phyloP scores from a whole-genome alignment of 2,113 vertebrate species.

The Xiphophorus hellerii region DNA sequence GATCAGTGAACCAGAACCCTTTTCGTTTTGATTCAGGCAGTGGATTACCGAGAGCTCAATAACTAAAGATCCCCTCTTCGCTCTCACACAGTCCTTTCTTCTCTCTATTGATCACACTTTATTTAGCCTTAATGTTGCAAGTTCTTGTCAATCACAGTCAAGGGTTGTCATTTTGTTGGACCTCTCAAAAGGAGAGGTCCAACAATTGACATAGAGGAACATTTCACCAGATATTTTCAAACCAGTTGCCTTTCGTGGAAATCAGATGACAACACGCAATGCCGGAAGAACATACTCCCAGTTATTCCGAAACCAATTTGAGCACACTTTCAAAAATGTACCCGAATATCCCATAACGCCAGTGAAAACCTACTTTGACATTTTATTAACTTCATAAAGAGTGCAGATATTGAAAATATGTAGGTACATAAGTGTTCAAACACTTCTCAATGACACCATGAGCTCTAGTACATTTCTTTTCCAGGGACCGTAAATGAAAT shows the following conservation, averaged over 20 bases:
- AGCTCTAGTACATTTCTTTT: not conserved
- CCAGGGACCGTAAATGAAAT: not conserved
- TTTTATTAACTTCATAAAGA: not conserved
- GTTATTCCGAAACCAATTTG: not conserved
- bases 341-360: not conserved
- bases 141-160: conserved; percentile 33
- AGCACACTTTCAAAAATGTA: not conserved
- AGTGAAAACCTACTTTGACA: not conserved
- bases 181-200: not conserved
- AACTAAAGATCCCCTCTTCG: conserved; percentile 59
- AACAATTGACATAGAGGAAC: not conserved
- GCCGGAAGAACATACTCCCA: too few species aligned
- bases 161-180: conserved; percentile 21
- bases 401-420: not conserved
- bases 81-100: conserved; percentile 54
- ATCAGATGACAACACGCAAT: too few species aligned
- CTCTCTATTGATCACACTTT: conserved; percentile 62
- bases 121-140: conserved; percentile 46
- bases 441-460: too few species aligned
- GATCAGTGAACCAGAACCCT: conserved; percentile 12
- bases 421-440: too few species aligned
- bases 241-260: not conserved
- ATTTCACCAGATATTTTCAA: not conserved
- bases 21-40: conserved; percentile 48
- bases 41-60: conserved; percentile 60